A percentile compares a stretch with the other conserved stretches of the same genome.
phyloP scores from a whole-genome alignment of 2,113 vertebrate genomes.

The Maccullochella peelii region DNA sequence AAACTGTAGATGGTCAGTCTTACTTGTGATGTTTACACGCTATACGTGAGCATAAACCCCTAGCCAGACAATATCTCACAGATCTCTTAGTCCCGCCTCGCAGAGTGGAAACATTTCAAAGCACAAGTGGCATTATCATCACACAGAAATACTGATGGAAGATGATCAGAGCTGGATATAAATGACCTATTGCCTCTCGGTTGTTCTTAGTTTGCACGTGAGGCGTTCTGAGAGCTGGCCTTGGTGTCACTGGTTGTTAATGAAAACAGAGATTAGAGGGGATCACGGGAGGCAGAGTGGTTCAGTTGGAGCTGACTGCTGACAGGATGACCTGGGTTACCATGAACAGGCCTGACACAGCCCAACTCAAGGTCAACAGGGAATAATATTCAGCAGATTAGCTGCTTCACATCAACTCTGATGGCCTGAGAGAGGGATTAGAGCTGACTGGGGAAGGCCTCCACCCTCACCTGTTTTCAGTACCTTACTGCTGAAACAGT shows the following conservation, averaged over 20 bases:
- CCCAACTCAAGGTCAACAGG: slow-evolving; percentile 65
- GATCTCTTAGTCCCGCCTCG: neutral
- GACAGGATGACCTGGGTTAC: slow-evolving; percentile 55
- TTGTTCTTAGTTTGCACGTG: slow-evolving; percentile 13
- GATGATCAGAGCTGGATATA: neutral
- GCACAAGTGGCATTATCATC: neutral
- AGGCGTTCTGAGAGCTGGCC: slow-evolving; percentile 14
- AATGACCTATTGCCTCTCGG: neutral
- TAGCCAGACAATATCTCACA: neutral
- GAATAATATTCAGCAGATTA: slow-evolving; percentile 68
- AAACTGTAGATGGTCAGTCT: neutral
- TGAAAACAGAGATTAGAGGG: slow-evolving; percentile 78
- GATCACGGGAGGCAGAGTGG: slow-evolving; percentile 50
- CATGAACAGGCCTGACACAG: slow-evolving; percentile 37
- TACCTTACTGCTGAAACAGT: no score
- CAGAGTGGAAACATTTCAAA: neutral
- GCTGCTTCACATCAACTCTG: slow-evolving; percentile 45
- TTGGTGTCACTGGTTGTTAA: slow-evolving; percentile 52
- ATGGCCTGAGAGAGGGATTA: slow-evolving; percentile 13
- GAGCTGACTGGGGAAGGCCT: slow-evolving; percentile 19
- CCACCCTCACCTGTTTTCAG: no score
- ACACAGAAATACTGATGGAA: neutral
- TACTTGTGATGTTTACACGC: slow-evolving; percentile 26
- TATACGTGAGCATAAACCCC: neutral
- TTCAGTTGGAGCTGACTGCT: slow-evolving; percentile 48